These are phyloP conservation scores for Scartelaos histophorus DNA, from an alignment of 2,113 vertebrate species.

Conservation along the genomic window DNA sequence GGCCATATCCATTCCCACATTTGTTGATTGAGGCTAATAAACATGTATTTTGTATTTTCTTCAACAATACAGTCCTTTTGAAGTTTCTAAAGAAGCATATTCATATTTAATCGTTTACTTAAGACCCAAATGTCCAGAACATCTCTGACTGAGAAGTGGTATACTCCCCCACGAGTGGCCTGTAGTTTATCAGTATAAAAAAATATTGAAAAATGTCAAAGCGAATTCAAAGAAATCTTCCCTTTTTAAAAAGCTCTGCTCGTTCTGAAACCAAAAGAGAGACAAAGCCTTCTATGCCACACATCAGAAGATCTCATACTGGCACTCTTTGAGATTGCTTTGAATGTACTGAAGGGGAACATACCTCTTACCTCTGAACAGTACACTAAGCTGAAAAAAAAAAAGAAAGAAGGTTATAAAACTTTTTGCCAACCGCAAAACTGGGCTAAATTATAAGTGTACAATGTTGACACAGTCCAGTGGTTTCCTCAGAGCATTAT, in stretches of 20 bases:
- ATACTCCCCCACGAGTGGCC: not conserved
- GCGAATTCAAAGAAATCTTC: not conserved
- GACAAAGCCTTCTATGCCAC: not conserved
- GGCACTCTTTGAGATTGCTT: not conserved
- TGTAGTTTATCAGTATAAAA: not conserved
- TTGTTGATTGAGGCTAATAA: not conserved
- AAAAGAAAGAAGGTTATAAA: not conserved
- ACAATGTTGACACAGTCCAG: not conserved
- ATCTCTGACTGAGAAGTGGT: not conserved
- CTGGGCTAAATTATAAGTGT: not conserved
- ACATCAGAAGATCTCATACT: not conserved
- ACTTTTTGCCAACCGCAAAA: not conserved
- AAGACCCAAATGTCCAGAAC: not conserved
- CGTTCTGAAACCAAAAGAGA: not conserved
- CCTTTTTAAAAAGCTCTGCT: not conserved
- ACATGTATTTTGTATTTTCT: too few relatives aligned
- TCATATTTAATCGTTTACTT: too few relatives aligned
- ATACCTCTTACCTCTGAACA: not conserved
- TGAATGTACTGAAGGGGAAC: not conserved
- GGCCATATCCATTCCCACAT: too few relatives aligned
- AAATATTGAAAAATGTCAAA: not conserved
- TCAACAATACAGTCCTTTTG: too few relatives aligned
- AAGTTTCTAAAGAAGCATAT: too few relatives aligned
- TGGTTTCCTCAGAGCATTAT: not conserved
- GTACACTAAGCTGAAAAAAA: not conserved